Conservation (phyloP, 2,797 vertebrate species). For the Eulemur coronatus region DNA sequence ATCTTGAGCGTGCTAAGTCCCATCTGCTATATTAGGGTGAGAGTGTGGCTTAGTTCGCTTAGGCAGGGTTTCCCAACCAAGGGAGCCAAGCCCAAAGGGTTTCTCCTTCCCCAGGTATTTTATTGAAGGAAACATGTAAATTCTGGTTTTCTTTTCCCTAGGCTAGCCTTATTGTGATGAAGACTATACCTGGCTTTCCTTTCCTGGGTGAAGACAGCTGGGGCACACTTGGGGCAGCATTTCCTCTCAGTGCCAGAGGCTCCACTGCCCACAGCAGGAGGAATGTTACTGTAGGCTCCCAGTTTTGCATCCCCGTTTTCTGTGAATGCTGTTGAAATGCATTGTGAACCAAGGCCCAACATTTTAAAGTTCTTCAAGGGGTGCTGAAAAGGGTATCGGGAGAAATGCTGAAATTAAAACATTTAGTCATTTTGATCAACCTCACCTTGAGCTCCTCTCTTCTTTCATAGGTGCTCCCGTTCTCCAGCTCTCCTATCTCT, state of each 20-base stretch:
- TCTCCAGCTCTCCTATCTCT: background rate
- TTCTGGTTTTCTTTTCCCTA: background rate
- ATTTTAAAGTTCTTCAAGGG: background rate
- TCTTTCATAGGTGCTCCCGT: background rate
- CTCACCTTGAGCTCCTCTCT: background rate
- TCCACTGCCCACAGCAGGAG: background rate
- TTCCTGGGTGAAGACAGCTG: background rate
- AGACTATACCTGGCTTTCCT: background rate
- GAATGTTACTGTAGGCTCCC: background rate
- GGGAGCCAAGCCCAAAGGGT: background rate
- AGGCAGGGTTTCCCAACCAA: background rate
- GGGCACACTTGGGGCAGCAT: background rate
- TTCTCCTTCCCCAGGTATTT: background rate
- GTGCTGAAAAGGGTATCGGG: background rate
- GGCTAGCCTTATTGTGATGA: background rate
- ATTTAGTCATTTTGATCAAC: background rate
- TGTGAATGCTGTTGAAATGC: background rate
- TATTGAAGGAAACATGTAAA: rapidly evolving
- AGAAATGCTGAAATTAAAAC: background rate
- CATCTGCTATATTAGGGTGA: rapidly evolving
- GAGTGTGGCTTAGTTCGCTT: background rate
- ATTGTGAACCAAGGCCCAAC: background rate
- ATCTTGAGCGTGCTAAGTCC: background rate
- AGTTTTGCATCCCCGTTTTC: background rate
- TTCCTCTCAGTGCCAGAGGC: background rate